These are phyloP conservation scores for Sarcophaga subvicina DNA, from an alignment of 2,888 invertebrate species.

Conservation along the genomic window DNA sequence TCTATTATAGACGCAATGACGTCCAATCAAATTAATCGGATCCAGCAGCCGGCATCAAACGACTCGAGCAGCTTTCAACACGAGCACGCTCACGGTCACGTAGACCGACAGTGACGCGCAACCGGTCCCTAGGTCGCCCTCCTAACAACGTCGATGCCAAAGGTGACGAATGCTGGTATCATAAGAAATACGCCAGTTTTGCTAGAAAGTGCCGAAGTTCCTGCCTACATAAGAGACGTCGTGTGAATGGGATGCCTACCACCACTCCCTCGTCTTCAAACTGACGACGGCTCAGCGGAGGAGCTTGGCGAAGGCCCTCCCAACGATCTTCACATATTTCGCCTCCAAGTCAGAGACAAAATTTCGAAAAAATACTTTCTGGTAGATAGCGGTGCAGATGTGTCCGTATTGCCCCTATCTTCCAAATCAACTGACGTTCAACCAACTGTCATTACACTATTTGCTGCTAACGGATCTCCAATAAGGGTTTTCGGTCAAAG, in stretches of 20 bases:
- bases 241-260: not conserved
- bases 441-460: no score
- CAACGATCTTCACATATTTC: slow-evolving; percentile 3
- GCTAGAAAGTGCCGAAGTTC: slow-evolving; percentile 47
- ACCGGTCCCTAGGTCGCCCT: slow-evolving; percentile 18
- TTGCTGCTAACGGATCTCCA: no score
- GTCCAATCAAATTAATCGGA: no score
- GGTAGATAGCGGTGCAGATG: no score
- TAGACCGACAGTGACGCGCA: not conserved
- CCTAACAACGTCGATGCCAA: not conserved
- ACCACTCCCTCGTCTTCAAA: not conserved
- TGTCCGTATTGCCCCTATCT: no score
- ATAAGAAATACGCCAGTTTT: slow-evolving; percentile 4
- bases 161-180: slow-evolving; percentile 29
- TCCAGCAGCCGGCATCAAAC: no score
- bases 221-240: slow-evolving; percentile 18
- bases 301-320: no score
- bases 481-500: no score
- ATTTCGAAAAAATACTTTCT: no score
- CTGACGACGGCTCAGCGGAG: not conserved
- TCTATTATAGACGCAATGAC: no score
- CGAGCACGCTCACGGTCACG: slow-evolving; percentile 1
- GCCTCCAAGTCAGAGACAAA: not conserved
- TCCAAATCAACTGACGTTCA: no score
- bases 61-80: slow-evolving; percentile 6